These are phyloP conservation scores for Platyura marginata DNA, from an alignment of 1,140 invertebrate species.

Conservation along the genomic window DNA sequence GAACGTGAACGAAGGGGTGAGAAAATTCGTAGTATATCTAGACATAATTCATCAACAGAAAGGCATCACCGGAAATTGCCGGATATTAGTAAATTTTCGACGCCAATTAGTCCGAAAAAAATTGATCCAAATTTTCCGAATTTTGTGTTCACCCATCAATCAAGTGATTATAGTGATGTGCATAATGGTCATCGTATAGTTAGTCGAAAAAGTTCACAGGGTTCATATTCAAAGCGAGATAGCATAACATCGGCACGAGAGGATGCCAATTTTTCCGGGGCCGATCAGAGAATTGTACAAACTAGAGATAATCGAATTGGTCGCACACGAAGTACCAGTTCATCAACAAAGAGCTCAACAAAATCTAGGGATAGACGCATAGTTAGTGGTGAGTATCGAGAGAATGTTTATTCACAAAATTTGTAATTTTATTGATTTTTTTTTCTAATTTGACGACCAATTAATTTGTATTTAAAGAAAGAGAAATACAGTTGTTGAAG, in stretches of 20 bases:
- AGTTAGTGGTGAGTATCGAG: not conserved
- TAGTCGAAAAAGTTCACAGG: conserved; percentile 1
- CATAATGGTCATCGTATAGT: not conserved
- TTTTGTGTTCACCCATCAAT: not conserved
- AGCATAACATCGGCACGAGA: not conserved
- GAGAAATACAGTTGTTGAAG: too few species aligned
- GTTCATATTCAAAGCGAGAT: not conserved
- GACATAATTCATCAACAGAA: not conserved
- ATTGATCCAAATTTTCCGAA: not conserved
- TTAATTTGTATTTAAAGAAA: too few species aligned
- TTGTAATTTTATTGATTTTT: too few species aligned
- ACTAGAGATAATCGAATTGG: conserved; percentile 16
- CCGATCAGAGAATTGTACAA: conserved; percentile 9
- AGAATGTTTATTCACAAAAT: too few species aligned
- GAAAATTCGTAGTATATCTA: not conserved
- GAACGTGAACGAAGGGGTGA: conserved; percentile 14
- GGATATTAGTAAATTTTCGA: not conserved
- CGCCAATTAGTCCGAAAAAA: not conserved
- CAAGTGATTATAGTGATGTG: not conserved
- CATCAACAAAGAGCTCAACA: conserved; percentile 19
- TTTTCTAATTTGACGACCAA: too few species aligned
- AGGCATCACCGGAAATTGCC: not conserved
- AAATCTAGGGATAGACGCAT: conserved; percentile 10
- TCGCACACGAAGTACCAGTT: conserved; percentile 15
- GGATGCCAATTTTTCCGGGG: too few species aligned